Conservation (phyloP, 2,797 vertebrate genomes). For the Hydrophis major region DNA sequence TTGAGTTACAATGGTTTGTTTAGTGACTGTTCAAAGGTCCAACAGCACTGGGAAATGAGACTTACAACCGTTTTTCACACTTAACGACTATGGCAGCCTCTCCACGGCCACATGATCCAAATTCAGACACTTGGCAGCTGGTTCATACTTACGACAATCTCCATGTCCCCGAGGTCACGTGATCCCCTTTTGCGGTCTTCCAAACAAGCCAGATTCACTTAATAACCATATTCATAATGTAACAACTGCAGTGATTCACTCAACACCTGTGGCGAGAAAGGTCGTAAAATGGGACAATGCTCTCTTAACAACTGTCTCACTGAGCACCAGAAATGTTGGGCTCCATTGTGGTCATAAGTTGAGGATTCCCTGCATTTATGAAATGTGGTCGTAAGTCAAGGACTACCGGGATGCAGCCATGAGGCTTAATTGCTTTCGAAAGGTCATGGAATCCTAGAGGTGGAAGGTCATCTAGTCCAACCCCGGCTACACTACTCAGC, state of each 20-base stretch:
- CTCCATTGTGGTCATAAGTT: background rate
- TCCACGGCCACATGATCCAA: fast-evolving
- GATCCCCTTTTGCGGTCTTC: too few species aligned
- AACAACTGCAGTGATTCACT: too few species aligned
- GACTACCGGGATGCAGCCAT: background rate
- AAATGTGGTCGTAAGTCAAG: too few species aligned
- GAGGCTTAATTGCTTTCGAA: background rate
- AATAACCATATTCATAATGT: too few species aligned
- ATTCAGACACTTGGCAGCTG: background rate
- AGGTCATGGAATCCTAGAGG: too few species aligned
- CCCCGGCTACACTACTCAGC: background rate
- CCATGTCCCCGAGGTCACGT: too few species aligned
- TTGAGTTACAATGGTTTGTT: background rate
- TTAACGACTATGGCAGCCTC: background rate
- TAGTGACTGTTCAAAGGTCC: background rate
- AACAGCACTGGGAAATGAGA: too few species aligned
- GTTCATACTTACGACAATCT: background rate
- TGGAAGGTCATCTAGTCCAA: background rate
- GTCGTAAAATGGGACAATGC: background rate
- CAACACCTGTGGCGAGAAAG: background rate
- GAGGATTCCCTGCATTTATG: too few species aligned
- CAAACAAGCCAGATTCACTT: too few species aligned
- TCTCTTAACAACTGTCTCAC: background rate
- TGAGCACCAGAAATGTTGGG: background rate
- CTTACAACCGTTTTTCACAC: too few species aligned